These are phyloP conservation scores for Scolanthus callimorphus DNA, from an alignment of 92 coral and sea anemone species.

Conservation along the genomic window DNA sequence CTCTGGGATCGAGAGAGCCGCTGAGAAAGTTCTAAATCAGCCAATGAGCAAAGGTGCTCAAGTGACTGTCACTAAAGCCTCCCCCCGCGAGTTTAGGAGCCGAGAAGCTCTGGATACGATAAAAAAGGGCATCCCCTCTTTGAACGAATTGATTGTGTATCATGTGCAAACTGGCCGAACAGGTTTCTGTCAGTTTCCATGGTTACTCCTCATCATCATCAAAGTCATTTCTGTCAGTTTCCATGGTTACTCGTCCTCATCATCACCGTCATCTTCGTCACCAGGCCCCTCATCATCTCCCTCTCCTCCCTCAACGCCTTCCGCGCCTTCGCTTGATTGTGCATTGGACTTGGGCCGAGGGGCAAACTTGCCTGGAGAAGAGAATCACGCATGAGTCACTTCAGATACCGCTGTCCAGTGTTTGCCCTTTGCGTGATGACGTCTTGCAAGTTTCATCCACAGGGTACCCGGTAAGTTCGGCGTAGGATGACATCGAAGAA, in stretches of 20 bases:
- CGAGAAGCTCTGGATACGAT: too few species aligned
- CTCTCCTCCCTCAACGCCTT: constrained; percentile 63
- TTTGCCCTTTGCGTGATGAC: constrained; percentile 13
- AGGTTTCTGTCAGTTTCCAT: neutral
- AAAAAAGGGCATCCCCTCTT: too few species aligned
- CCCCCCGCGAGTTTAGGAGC: too few species aligned
- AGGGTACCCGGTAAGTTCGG: neutral
- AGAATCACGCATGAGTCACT: constrained; percentile 39
- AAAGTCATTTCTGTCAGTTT: constrained; percentile 1
- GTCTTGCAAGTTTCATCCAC: constrained; percentile 33
- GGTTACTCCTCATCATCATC: neutral
- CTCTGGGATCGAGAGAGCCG: too few species aligned
- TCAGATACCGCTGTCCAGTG: neutral
- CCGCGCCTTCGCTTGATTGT: constrained; percentile 23
- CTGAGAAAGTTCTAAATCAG: too few species aligned
- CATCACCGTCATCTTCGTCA: constrained; percentile 51
- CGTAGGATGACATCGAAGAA: too few species aligned
- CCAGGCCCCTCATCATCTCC: constrained; percentile 34
- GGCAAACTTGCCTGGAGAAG: constrained; percentile 53
- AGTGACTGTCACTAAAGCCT: too few species aligned
- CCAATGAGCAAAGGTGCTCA: too few species aligned
- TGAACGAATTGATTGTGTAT: too few species aligned
- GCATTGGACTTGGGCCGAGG: constrained; percentile 59
- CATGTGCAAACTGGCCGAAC: neutral
- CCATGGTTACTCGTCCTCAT: constrained; percentile 20